Percentiles rank a stretch among this genome's conserved stretches.
phyloP scores from a whole-genome alignment of 2,113 vertebrate species.

The Cyprinus carpio region DNA sequence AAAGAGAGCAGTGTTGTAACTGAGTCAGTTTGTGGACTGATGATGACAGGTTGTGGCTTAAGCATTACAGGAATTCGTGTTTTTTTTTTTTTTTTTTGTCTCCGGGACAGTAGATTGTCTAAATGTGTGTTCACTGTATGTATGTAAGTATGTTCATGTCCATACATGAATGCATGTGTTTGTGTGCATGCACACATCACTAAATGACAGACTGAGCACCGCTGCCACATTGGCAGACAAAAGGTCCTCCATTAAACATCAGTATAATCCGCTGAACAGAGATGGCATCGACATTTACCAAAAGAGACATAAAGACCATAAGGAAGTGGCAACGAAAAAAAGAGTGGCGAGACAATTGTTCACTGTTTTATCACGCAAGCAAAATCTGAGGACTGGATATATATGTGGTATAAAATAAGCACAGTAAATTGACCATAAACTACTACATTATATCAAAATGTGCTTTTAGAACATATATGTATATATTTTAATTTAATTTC shows the following conservation, averaged over 20 bases:
- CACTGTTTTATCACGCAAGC: background rate
- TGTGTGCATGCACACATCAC: constrained; percentile 9
- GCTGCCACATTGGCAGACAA: background rate
- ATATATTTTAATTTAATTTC: too few species aligned
- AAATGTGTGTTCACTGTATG: background rate
- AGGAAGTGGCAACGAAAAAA: background rate
- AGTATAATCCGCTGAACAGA: background rate
- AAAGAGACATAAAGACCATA: background rate
- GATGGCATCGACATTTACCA: constrained; percentile 7
- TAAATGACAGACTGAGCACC: constrained; percentile 15
- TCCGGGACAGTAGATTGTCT: constrained; percentile 35
- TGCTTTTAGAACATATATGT: too few species aligned
- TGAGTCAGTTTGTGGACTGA: constrained; percentile 41
- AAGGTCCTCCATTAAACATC: background rate
- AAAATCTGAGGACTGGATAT: background rate
- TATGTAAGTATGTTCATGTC: background rate
- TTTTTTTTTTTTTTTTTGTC: background rate
- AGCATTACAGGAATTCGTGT: constrained; percentile 53
- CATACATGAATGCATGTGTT: constrained; percentile 11
- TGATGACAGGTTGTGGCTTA: constrained; percentile 53
- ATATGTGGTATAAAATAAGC: background rate
- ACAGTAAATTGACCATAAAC: background rate
- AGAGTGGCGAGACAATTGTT: background rate
- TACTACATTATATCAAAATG: background rate
- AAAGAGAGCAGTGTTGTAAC: constrained; percentile 34